These are phyloP conservation scores for Mobula birostris DNA, from an alignment of 2,113 vertebrate genomes.

Conservation along the genomic window DNA sequence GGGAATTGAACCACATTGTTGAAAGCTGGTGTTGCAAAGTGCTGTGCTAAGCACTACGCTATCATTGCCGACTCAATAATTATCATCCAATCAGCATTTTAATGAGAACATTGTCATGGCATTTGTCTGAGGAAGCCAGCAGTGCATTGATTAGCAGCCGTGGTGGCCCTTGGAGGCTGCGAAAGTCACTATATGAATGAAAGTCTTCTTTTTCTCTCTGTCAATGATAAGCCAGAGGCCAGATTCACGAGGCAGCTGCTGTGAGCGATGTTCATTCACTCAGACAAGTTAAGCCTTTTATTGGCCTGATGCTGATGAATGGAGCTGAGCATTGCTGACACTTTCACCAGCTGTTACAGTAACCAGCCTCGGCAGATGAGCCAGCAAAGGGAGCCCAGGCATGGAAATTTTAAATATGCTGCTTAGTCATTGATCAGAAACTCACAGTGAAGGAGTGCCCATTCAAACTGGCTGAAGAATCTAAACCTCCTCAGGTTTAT, in stretches of 20 bases:
- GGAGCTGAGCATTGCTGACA: neutral
- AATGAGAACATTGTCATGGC: neutral
- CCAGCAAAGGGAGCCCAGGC: neutral
- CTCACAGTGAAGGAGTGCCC: too few species aligned
- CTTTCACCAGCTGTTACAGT: neutral
- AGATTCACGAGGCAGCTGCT: neutral
- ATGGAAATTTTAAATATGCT: neutral
- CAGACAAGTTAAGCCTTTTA: neutral
- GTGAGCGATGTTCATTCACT: neutral
- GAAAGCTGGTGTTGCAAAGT: too few species aligned
- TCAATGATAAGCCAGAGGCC: neutral
- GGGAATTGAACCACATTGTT: too few species aligned
- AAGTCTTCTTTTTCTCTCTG: neutral
- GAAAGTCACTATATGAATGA: neutral
- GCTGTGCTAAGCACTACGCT: too few species aligned
- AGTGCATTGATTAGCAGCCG: neutral
- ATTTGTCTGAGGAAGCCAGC: neutral
- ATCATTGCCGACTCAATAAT: neutral
- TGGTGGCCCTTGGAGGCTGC: neutral
- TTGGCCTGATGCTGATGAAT: too few species aligned
- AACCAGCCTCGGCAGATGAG: neutral
- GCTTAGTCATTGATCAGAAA: too few species aligned
- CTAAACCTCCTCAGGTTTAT: too few species aligned
- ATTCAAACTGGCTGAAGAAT: too few species aligned
- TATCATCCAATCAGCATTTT: neutral